Percentiles rank a stretch among this genome's conserved stretches.
phyloP scores from a whole-genome alignment of 2,888 invertebrate species.

The Cinara cedri region DNA sequence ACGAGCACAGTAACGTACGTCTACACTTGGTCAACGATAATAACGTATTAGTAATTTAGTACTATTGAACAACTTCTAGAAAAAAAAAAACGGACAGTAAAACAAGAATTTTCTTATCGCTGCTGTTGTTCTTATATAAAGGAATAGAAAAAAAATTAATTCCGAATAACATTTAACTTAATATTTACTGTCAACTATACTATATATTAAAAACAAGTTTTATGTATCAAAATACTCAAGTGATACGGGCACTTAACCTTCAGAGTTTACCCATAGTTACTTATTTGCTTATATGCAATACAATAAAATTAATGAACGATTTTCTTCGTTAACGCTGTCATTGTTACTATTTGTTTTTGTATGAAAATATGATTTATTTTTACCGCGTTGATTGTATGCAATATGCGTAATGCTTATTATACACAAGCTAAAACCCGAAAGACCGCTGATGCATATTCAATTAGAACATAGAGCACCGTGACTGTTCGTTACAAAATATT shows the following conservation, averaged over 20 bases:
- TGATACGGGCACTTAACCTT: conserved; percentile 32
- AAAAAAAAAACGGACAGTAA: not conserved
- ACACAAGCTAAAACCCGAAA: too few relatives aligned
- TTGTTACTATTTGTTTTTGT: not conserved
- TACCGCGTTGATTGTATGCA: too few relatives aligned
- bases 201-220: not conserved
- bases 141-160: not conserved
- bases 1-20: not conserved
- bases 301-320: conserved; percentile 3
- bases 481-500: too few relatives aligned
- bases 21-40: not conserved
- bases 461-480: too few relatives aligned
- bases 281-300: conserved; percentile 15
- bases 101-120: conserved; percentile 20
- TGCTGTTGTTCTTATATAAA: not conserved
- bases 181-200: not conserved
- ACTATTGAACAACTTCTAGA: not conserved
- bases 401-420: too few relatives aligned
- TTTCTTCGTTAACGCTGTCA: not conserved
- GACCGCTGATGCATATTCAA: too few relatives aligned
- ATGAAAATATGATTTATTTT: too few relatives aligned
- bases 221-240: not conserved
- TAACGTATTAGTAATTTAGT: too few relatives aligned
- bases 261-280: not conserved
- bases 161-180: not conserved